Evolutionary conservation across 2,797 vertebrate genomes (phyloP).

Genomic region (Chelon auratus): DNA sequence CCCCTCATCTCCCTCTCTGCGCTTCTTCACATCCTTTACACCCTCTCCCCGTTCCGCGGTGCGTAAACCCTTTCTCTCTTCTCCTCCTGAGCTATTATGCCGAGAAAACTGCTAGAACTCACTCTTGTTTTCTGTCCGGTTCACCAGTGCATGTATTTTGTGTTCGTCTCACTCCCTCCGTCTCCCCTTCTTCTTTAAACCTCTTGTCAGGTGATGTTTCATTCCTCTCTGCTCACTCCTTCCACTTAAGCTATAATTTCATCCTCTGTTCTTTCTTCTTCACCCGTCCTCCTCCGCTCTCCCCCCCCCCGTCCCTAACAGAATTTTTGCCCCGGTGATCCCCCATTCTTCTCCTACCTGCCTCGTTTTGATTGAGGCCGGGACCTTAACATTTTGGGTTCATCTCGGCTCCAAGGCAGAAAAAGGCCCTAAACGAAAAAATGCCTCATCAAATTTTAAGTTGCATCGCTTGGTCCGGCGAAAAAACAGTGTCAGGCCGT

Average conservation of each 20-base stretch:
- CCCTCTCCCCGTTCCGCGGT: neutral
- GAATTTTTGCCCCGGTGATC: conserved; percentile 4
- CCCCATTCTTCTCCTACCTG: conserved; percentile 10
- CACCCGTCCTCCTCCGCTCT: neutral
- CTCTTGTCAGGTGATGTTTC: neutral
- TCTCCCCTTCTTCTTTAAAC: neutral
- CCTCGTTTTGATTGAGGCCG: conserved; percentile 47
- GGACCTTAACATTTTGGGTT: conserved; percentile 31
- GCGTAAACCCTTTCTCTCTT: conserved; percentile 21
- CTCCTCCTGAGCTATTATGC: conserved; percentile 5
- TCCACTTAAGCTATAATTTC: neutral
- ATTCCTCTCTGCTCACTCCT: no score
- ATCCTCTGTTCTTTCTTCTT: neutral
- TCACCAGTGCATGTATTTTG: conserved; percentile 15
- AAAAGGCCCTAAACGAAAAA: conserved; percentile 7
- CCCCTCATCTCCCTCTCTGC: neutral
- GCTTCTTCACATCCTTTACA: conserved; percentile 38
- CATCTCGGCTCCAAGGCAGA: conserved; percentile 3
- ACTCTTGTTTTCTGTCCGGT: neutral
- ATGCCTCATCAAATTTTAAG: conserved; percentile 53
- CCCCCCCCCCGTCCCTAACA: no score
- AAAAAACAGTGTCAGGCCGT: conserved; percentile 10
- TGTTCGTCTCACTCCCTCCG: neutral
- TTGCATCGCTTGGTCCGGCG: conserved; percentile 14
- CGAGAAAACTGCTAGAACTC: conserved; percentile 8